phyloP scores from a whole-genome alignment of 2,113 vertebrate species.

The Proteles cristata region DNA sequence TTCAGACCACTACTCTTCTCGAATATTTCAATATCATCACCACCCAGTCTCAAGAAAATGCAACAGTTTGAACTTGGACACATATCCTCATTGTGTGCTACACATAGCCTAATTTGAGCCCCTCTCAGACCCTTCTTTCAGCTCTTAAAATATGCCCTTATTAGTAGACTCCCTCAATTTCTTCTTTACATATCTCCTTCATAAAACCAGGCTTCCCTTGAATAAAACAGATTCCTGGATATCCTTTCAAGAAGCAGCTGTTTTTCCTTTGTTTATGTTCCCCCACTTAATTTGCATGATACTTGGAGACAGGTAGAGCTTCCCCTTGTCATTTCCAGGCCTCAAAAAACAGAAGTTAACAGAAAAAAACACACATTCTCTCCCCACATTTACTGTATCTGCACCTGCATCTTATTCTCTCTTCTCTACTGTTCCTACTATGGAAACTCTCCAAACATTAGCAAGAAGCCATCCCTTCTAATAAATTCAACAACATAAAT shows the following conservation, averaged over 20 bases:
- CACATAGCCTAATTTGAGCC: not conserved
- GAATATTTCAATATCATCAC: not conserved
- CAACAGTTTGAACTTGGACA: not conserved
- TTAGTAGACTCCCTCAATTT: not conserved
- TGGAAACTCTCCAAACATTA: not conserved
- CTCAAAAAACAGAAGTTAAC: not conserved
- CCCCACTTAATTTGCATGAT: not conserved
- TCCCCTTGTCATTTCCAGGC: not conserved
- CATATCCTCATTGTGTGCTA: not conserved
- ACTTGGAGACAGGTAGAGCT: not conserved
- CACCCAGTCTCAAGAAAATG: not conserved
- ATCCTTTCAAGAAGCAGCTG: not conserved
- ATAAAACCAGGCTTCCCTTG: not conserved
- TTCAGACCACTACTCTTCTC: not conserved
- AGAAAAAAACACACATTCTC: not conserved
- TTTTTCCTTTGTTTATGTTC: not conserved
- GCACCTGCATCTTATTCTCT: not conserved
- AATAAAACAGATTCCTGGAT: not conserved
- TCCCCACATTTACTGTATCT: not conserved
- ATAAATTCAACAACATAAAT: not conserved
- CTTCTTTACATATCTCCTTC: not conserved
- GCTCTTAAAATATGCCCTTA: not conserved
- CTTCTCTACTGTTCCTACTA: not conserved
- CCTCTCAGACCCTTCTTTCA: not conserved
- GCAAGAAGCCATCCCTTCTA: not conserved